Conservation (phyloP, 2,113 vertebrate genomes). For the Okapia johnstoni region DNA sequence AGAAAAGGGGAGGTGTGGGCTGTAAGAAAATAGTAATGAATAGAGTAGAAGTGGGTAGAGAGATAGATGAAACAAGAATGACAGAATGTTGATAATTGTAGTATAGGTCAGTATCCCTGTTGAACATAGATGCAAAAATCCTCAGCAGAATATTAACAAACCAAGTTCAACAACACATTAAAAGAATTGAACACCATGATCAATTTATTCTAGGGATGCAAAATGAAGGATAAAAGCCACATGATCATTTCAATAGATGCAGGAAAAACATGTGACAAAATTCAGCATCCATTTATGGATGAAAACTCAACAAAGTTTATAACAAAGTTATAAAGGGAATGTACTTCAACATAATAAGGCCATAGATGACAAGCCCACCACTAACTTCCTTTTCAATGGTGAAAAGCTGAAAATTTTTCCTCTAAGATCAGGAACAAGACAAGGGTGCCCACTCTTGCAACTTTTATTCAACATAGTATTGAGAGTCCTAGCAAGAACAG, state of each 20-base stretch:
- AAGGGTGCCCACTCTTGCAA: neutral
- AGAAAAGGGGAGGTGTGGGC: neutral
- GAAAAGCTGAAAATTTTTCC: neutral
- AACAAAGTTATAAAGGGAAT: neutral
- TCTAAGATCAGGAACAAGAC: neutral
- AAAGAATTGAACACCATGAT: neutral
- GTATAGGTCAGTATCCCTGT: neutral
- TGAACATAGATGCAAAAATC: neutral
- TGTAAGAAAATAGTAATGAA: neutral
- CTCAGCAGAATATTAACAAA: neutral
- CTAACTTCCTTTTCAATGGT: neutral
- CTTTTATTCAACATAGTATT: neutral
- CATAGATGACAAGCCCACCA: neutral
- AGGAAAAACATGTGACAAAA: neutral
- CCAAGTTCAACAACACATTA: neutral
- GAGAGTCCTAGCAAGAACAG: neutral
- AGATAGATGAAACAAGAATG: neutral
- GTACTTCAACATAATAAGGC: neutral
- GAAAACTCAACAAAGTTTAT: neutral
- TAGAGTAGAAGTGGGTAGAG: neutral
- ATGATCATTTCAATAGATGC: neutral
- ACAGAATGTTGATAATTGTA: neutral
- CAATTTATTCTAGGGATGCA: neutral
- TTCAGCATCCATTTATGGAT: neutral
- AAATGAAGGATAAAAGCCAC: neutral